Percentiles rank a stretch among this genome's conserved stretches.
These are phyloP conservation scores for Platichthys flesus DNA, from an alignment of 2,113 vertebrate species.

Conservation along the genomic window DNA sequence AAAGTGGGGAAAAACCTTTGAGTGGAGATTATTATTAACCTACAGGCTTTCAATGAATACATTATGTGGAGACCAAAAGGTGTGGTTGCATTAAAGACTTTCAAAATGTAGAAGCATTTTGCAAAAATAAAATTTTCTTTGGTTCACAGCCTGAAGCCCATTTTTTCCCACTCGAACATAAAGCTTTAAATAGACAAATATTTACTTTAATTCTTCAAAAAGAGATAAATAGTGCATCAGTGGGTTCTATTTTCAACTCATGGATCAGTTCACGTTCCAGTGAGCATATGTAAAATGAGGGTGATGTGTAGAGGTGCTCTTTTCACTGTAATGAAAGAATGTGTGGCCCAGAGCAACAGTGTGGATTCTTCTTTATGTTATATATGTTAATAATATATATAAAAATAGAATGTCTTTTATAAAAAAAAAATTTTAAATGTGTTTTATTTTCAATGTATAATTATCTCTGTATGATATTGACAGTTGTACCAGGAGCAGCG, in stretches of 20 bases:
- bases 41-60: not conserved
- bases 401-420: not conserved
- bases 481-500: constrained; percentile 95
- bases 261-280: not conserved
- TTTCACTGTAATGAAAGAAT: too few species aligned
- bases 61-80: too few species aligned
- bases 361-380: too few species aligned
- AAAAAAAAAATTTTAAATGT: not conserved
- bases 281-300: too few species aligned
- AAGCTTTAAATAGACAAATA: too few species aligned
- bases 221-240: not conserved
- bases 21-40: not conserved
- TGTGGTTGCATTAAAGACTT: too few species aligned
- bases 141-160: too few species aligned
- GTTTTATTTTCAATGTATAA: not conserved
- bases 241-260: not conserved
- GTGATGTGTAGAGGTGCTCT: too few species aligned
- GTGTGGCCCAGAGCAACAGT: too few species aligned
- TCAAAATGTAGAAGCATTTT: too few species aligned
- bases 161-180: too few species aligned
- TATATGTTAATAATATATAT: not conserved
- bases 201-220: not conserved
- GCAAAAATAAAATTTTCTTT: too few species aligned
- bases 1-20: not conserved
- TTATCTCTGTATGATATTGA: not conserved